These are phyloP conservation scores for Auanema sp. DNA, from an alignment of 2,888 invertebrate genomes.

Conservation along the genomic window DNA sequence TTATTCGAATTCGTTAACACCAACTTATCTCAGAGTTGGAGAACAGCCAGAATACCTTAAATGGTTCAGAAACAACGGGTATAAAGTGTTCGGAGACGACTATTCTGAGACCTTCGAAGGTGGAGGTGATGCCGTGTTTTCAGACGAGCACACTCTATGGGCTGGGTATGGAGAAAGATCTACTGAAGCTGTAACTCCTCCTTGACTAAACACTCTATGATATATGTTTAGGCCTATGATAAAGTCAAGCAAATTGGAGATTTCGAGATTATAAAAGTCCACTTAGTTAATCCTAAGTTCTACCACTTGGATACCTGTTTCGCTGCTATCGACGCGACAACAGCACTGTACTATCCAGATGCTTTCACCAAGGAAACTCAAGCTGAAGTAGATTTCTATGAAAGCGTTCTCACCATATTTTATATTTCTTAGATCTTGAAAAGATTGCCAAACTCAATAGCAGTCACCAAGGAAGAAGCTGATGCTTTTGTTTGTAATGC, in stretches of 20 bases:
- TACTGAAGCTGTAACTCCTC: slow-evolving; percentile 53
- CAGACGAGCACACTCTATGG: slow-evolving; percentile 54
- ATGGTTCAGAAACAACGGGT: slow-evolving; percentile 59
- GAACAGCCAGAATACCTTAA: slow-evolving; percentile 59
- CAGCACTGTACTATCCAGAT: slow-evolving; percentile 59
- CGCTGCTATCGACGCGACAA: slow-evolving; percentile 55
- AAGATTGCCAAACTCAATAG: slow-evolving; percentile 60
- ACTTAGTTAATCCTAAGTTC: slow-evolving; percentile 56
- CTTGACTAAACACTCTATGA: too few relatives aligned
- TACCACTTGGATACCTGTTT: slow-evolving; percentile 64
- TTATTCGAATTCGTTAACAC: background rate
- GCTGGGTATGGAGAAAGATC: slow-evolving; percentile 61
- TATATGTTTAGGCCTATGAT: slow-evolving; percentile 50
- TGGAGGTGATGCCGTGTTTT: slow-evolving; percentile 64
- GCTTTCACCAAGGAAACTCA: slow-evolving; percentile 56
- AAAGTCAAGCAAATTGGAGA: slow-evolving; percentile 46
- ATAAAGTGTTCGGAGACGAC: slow-evolving; percentile 51
- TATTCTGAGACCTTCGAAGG: slow-evolving; percentile 60
- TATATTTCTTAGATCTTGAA: slow-evolving; percentile 44
- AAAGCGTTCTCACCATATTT: background rate
- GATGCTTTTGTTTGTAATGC: slow-evolving; percentile 62
- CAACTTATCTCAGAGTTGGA: slow-evolving; percentile 38
- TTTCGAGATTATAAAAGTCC: slow-evolving; percentile 57
- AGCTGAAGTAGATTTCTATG: slow-evolving; percentile 42
- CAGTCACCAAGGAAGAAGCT: slow-evolving; percentile 57